These are phyloP conservation scores for Melanerpes aurifrons DNA, from an alignment of 2,113 vertebrate species.

Conservation along the genomic window DNA sequence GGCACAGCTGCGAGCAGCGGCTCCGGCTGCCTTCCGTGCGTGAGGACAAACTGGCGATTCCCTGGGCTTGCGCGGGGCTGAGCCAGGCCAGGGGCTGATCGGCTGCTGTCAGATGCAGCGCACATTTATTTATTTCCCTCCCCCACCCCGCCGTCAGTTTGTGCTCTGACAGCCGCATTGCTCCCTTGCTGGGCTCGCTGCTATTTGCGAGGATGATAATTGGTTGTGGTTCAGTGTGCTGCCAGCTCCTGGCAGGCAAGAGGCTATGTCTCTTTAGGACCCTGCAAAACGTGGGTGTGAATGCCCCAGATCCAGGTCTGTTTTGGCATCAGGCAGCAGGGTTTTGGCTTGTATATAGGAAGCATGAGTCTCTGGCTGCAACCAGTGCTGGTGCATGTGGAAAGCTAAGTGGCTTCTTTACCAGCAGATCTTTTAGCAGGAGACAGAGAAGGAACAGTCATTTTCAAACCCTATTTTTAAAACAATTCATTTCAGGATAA, in stretches of 20 bases:
- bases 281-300: conserved; percentile 44
- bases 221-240: not conserved
- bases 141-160: not conserved
- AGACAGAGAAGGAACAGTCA: conserved; percentile 65
- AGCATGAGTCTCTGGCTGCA: conserved; percentile 49
- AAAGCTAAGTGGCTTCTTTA: conserved; percentile 60
- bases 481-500: conserved; percentile 76
- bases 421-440: conserved; percentile 41
- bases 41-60: not conserved
- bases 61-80: not conserved
- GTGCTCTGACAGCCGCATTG: not conserved
- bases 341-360: conserved; percentile 45
- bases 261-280: conserved; percentile 2
- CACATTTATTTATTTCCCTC: not conserved
- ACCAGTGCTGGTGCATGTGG: conserved; percentile 38
- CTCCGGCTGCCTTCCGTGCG: not conserved
- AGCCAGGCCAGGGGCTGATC: not conserved
- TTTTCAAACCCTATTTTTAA: conserved; percentile 79
- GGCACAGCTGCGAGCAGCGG: not conserved
- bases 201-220: not conserved
- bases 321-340: conserved; percentile 38
- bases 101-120: not conserved
- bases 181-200: not conserved
- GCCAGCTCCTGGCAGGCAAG: conserved; percentile 24
- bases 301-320: conserved; percentile 19